Percentiles rank a stretch among this genome's conserved stretches.
Conservation (phyloP, 2,888 invertebrate species). For the Anoplius nigerrimus region DNA sequence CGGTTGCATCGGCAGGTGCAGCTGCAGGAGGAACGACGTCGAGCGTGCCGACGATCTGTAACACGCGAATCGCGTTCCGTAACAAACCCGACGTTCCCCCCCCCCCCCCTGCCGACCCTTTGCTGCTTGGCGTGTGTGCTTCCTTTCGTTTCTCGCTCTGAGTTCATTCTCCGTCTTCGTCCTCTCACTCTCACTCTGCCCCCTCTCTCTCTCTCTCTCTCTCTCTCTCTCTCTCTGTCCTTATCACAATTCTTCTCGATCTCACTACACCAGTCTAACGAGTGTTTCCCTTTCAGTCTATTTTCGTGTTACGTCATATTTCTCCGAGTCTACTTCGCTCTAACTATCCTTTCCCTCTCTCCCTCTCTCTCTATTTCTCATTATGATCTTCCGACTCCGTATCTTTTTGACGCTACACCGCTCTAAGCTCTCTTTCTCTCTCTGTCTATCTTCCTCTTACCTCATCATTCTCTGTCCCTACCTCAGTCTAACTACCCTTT, state of each 20-base stretch:
- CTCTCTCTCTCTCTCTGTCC: not conserved
- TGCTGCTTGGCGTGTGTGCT: not conserved
- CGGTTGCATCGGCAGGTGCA: slow-evolving; percentile 47
- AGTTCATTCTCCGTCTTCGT: not conserved
- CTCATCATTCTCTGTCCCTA: not conserved
- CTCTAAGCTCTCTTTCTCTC: not conserved
- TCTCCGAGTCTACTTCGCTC: too few species aligned
- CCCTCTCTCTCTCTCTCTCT: not conserved
- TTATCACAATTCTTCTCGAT: not conserved
- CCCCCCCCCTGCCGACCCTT: not conserved
- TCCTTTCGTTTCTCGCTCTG: not conserved
- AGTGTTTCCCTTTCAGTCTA: not conserved
- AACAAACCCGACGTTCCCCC: slow-evolving; percentile 28
- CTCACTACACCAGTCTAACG: not conserved
- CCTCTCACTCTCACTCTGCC: not conserved
- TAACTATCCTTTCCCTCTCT: too few species aligned
- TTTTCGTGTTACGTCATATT: not conserved
- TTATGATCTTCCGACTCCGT: too few species aligned
- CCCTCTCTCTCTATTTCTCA: too few species aligned
- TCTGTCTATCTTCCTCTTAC: not conserved
- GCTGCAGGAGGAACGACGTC: slow-evolving; percentile 20
- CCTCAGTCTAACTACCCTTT: not conserved
- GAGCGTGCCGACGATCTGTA: slow-evolving; percentile 29
- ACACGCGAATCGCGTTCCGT: slow-evolving; percentile 35
- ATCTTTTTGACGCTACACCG: too few species aligned